Base-by-base conservation (phyloP, 2,113 vertebrate genomes). In the Abramis brama region DNA sequence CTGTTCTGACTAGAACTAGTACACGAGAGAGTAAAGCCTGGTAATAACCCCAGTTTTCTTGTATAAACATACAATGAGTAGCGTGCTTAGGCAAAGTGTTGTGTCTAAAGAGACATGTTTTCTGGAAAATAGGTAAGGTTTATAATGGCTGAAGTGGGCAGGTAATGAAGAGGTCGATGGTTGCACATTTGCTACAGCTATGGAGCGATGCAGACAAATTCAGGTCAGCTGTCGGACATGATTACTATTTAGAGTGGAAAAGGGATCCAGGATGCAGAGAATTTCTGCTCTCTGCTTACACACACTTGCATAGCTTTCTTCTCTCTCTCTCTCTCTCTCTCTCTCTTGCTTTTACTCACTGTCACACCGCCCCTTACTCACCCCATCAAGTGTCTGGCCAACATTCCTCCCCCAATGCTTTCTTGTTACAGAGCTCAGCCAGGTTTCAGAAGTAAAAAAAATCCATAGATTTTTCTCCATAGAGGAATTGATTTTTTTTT, bases 191-290 rank as follows among this genome's bases (percentile, higher is more conserved):
- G 23, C 60, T 71, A 55, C 52, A 81, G 73, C 60, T 23, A 62
- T 55, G 50, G 83, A 89, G 79, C 7, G 30, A 74, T 68, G 47
- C 74, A 88, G 89, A 86, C 84, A 90, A 89, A 90, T 90, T 85
- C 78, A 90, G 89, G 89, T 88, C 88, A 90, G 82, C 86, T 86
- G 89, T 88, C 84, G 30, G 60, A 79, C 71, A 85, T 71, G 81
- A 88, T 89, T 90, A 87, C 45, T 57, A 30, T 80, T 80, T 84
- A 81, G 43, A 71, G 73, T 76, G 19, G 57, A 83, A 68, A 82
- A 62, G 47, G 15, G 83, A 62, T 80, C 57, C 68, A 55, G 60
- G 79, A 75, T 84, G 30, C 57, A 73, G 66, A 30, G 50, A 83
- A 87, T 66, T 82, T 73, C 27, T 74, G 39, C 73, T 83, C 60